Evolutionary conservation across 2,797 vertebrate genomes (phyloP), one percentile per base, ranked within the genome.

Genomic region (Denticeps clupeoides): DNA sequence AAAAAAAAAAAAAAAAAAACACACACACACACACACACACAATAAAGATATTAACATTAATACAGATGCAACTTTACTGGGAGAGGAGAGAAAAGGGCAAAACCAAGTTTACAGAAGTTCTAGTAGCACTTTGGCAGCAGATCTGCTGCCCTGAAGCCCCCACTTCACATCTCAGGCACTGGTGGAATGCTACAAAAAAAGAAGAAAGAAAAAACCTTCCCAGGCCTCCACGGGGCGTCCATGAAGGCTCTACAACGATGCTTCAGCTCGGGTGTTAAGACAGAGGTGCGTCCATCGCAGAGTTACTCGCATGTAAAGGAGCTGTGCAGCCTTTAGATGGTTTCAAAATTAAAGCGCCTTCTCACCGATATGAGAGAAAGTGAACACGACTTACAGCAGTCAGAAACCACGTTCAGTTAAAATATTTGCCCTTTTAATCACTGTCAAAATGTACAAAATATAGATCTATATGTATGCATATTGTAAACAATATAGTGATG

Each of bases 401-500:
- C 16, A 19, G 7, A 1, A 11, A 5, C 38, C 19, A 2, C 11
- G 38, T 19, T 18, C 19, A 35, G 21, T 38, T 35, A 35, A 38
- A 38, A 38, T 19, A 29, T 25, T 27, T 26, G 41, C 22, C 41
- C 11, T 43, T 24, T 24, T 45, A 45, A 45, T 26, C 45, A 18
- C 42, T 18, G n/a, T n/a, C n/a, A n/a, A n/a, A 35, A 38, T 38
- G 35, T 38, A 38, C 35, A 38, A 38, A 38, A 38, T 35, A 38
- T 38, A 35, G 18, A 11, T 21, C 38, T 38, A 18, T 28, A 32
- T 9, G 9, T 19, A 38, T 16, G 21, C 38, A 38, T 38, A 38
- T 38, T 38, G 35, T 38, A 21, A 38, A 38, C 35, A 38, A 38
- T 38, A 38, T 38, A 35, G 21, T 21, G 18, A 38, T 38, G 26